Evolutionary conservation across 1,140 invertebrate genomes (phyloP), one percentile per base, ranked within the genome.

Genomic region (Harlomillsia oculata): DNA sequence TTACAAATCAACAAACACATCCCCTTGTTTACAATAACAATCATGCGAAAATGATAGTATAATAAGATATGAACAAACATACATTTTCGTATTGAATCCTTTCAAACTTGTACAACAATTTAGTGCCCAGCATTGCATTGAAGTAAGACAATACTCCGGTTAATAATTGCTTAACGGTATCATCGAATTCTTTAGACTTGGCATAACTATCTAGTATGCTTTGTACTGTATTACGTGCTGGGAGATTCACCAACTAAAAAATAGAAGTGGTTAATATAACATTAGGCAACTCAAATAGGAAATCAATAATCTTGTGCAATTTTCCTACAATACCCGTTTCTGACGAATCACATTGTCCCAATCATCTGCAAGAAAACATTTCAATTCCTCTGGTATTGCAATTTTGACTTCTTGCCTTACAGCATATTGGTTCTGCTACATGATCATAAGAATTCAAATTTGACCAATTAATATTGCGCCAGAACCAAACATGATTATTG

Each of bases 41-140:
- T n/a, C n/a, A n/a, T n/a, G n/a, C n/a, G n/a, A n/a, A n/a, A n/a
- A n/a, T n/a, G n/a, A n/a, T n/a, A n/a, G n/a, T n/a, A n/a, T 21
- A n/a, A n/a, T n/a, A n/a, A n/a, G n/a, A n/a, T n/a, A n/a, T n/a
- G n/a, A n/a, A n/a, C n/a, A 32, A 29, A 53, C 59, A 52, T 64
- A 70, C 72, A 66, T 96, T 89, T 57, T 82, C 82, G 75, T 93
- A 95, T 68, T 97, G 94, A 1, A 85, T 83, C 60, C 90, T 75
- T 75, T 98, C 94, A 76, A 93, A 93, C 74, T 93, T 93, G 69
- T 97, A 97, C 2, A 98, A 74, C 13, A 98, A 72, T 70, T 95
- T 90, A 21, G 88, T 85, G 8, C 91, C 89, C 4, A 98, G 72
- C 72, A 93, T 91, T 0, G 86, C 82, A 75, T 97, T 96, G 67